These are phyloP conservation scores for Cheirogaleus major DNA, from an alignment of 2,797 vertebrate genomes.

Conservation along the genomic window DNA sequence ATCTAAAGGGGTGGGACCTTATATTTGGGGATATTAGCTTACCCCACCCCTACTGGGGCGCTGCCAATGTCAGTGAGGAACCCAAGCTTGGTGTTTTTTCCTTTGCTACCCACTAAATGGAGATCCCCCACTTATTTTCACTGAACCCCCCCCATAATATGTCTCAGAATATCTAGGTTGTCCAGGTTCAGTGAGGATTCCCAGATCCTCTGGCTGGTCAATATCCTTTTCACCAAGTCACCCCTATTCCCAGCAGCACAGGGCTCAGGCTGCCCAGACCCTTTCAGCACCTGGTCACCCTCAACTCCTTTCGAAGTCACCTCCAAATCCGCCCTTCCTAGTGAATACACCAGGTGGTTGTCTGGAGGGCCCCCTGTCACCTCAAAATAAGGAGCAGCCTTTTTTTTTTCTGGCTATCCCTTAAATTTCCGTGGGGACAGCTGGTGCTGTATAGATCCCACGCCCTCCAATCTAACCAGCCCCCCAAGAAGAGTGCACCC, in stretches of 20 bases:
- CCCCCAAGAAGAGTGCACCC: slow-evolving; percentile 46
- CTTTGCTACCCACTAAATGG: slow-evolving; percentile 9
- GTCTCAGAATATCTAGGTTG: slow-evolving; percentile 24
- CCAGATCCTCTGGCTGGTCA: slow-evolving; percentile 5
- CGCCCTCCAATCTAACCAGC: slow-evolving; percentile 53
- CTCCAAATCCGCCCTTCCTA: slow-evolving; percentile 64
- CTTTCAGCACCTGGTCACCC: slow-evolving; percentile 44
- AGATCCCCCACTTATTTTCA: background rate
- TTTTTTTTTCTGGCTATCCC: background rate
- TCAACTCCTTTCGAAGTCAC: slow-evolving; percentile 62
- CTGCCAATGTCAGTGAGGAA: slow-evolving; percentile 59
- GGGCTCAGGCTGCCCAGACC: slow-evolving; percentile 33
- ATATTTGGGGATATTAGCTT: slow-evolving; percentile 19
- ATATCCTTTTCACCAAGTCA: slow-evolving; percentile 30
- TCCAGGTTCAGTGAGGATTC: background rate
- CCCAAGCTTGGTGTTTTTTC: slow-evolving; percentile 17
- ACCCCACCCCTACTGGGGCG: background rate
- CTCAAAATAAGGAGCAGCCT: slow-evolving; percentile 16
- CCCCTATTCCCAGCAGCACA: slow-evolving; percentile 11
- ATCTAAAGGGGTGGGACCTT: slow-evolving; percentile 29
- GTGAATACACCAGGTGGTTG: slow-evolving; percentile 54
- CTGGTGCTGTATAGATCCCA: slow-evolving; percentile 62
- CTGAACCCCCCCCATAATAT: background rate
- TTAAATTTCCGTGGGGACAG: slow-evolving; percentile 56
- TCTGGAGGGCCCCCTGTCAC: slow-evolving; percentile 45